These are phyloP conservation scores for Athene cunicularia DNA, from an alignment of 2,113 vertebrate species.

Conservation along the genomic window DNA sequence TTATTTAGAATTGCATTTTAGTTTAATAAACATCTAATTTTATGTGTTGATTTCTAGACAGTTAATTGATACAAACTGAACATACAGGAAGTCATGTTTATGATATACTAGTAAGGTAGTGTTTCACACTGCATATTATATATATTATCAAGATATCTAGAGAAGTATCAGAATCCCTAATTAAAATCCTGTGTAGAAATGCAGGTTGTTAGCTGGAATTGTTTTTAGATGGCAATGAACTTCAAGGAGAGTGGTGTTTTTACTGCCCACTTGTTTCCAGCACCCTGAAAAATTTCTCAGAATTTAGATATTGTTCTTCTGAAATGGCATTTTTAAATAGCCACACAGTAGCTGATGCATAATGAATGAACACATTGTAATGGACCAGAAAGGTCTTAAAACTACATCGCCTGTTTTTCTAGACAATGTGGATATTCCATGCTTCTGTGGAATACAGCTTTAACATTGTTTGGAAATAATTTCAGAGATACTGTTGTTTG, in stretches of 20 bases:
- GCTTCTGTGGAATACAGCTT: background rate
- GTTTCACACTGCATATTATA: background rate
- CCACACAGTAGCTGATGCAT: slow-evolving; percentile 1
- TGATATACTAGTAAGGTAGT: background rate
- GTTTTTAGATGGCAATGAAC: background rate
- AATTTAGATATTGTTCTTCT: background rate
- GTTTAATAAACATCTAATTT: background rate
- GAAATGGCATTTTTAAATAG: slow-evolving; percentile 23
- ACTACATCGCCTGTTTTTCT: background rate
- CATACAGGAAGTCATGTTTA: background rate
- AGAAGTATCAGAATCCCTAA: background rate
- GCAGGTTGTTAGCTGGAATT: background rate
- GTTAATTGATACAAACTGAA: background rate
- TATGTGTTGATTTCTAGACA: background rate
- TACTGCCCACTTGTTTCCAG: background rate
- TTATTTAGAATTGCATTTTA: background rate
- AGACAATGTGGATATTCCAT: background rate
- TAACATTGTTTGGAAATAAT: background rate
- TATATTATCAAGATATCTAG: background rate
- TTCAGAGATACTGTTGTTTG: background rate
- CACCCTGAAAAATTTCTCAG: background rate
- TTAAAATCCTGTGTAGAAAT: background rate
- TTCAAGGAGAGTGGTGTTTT: background rate
- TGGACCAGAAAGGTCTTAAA: background rate
- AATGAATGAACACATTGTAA: background rate